Percentiles rank a stretch among this genome's conserved stretches.
Conservation (phyloP, 1,140 invertebrate species). For the Penaeus indicus region DNA sequence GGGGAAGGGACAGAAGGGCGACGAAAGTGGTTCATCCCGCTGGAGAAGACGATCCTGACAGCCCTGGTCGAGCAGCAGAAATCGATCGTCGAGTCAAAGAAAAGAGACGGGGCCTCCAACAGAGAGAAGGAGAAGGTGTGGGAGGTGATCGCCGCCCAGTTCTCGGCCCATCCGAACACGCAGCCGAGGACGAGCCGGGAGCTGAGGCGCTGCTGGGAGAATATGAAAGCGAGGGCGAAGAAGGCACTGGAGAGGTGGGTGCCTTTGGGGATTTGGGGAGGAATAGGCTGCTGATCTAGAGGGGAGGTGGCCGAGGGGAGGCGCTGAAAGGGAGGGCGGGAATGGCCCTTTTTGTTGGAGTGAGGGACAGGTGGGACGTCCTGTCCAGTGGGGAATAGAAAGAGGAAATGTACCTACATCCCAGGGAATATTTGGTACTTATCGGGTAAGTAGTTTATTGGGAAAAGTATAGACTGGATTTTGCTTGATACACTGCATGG, state of each 20-base stretch:
- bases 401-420: too few species aligned
- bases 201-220: constrained; percentile 56
- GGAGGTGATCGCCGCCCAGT: constrained; percentile 59
- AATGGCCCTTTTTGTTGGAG: too few species aligned
- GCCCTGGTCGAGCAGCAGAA: constrained; percentile 56
- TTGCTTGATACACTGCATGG: too few species aligned
- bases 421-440: too few species aligned
- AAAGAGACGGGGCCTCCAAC: constrained; percentile 51
- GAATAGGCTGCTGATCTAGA: background rate
- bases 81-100: constrained; percentile 49
- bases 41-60: constrained; percentile 58
- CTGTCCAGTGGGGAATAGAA: too few species aligned
- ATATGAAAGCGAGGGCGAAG: constrained; percentile 57
- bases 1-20: constrained; percentile 47
- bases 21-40: constrained; percentile 53
- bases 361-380: too few species aligned
- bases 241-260: constrained; percentile 49
- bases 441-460: too few species aligned
- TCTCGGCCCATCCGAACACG: constrained; percentile 51
- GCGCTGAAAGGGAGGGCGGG: background rate
- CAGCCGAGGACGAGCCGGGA: constrained; percentile 52
- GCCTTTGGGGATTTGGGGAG: background rate
- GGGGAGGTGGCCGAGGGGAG: background rate
- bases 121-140: constrained; percentile 54
- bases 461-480: too few species aligned